Conservation (phyloP, 2,797 vertebrate genomes). For the Coregonus sp. region DNA sequence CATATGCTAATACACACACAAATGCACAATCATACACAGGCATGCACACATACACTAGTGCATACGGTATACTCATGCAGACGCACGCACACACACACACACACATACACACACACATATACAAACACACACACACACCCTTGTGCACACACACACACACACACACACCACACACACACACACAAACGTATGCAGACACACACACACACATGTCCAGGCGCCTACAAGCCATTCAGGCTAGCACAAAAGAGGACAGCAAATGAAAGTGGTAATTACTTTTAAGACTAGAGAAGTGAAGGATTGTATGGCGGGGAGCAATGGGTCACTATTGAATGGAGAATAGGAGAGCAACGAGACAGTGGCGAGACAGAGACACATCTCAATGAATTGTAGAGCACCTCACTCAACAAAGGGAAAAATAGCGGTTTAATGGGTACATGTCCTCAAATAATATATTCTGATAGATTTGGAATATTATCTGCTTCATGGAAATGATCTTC, state of each 20-base stretch:
- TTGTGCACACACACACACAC: too few relatives aligned
- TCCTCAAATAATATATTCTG: constrained; percentile 74
- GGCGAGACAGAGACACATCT: constrained; percentile 74
- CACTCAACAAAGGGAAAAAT: constrained; percentile 69
- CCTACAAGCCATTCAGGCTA: constrained; percentile 49
- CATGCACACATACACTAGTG: constrained; percentile 1
- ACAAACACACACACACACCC: too few relatives aligned
- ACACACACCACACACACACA: neutral
- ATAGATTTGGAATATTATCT: constrained; percentile 75
- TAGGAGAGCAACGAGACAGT: constrained; percentile 66
- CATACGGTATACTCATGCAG: constrained; percentile 33
- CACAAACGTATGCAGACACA: constrained; percentile 33
- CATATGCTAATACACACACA: constrained; percentile 34
- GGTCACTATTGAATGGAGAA: constrained; percentile 74
- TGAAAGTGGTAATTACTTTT: constrained; percentile 84
- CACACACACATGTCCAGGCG: constrained; percentile 45
- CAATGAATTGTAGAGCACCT: constrained; percentile 75
- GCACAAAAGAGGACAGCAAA: constrained; percentile 77
- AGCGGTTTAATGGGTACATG: constrained; percentile 56
- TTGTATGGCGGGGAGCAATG: constrained; percentile 73
- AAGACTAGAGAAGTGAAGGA: constrained; percentile 75
- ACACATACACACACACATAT: neutral
- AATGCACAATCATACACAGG: constrained; percentile 29
- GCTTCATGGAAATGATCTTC: constrained; percentile 66
- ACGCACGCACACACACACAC: neutral